These are phyloP conservation scores for Nephotettix cincticeps DNA, from an alignment of 1,140 invertebrate genomes.

Conservation along the genomic window DNA sequence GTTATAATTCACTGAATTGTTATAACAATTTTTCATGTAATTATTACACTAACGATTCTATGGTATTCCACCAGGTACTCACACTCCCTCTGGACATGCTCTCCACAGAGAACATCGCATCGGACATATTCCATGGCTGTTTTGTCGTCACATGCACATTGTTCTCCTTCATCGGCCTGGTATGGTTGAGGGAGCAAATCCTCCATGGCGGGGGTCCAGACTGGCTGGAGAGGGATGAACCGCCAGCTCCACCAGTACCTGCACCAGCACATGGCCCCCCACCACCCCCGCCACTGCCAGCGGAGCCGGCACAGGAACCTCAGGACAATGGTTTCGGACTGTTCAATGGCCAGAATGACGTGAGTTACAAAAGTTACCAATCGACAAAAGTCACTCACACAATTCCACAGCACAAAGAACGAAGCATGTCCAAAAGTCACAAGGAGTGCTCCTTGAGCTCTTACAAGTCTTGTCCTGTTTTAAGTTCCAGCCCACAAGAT, in stretches of 20 bases:
- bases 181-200: slow-evolving; percentile 98
- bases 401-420: too few relatives aligned
- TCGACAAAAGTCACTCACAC: too few relatives aligned
- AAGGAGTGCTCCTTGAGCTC: too few relatives aligned
- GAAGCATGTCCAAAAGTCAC: too few relatives aligned
- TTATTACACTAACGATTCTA: too few relatives aligned
- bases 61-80: slow-evolving; percentile 56
- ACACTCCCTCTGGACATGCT: slow-evolving; percentile 90
- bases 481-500: too few relatives aligned
- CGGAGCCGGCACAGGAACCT: slow-evolving; percentile 29
- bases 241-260: slow-evolving; percentile 38
- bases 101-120: slow-evolving; percentile 88
- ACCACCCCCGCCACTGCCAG: slow-evolving; percentile 30
- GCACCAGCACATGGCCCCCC: slow-evolving; percentile 48
- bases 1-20: too few relatives aligned
- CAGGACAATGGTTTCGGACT: slow-evolving; percentile 39
- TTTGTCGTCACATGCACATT: slow-evolving; percentile 96
- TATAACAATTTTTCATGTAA: too few relatives aligned
- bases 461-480: too few relatives aligned
- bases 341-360: slow-evolving; percentile 27
- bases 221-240: slow-evolving; percentile 72
- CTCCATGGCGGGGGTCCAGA: slow-evolving; percentile 95
- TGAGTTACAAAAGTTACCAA: too few relatives aligned
- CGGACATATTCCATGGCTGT: slow-evolving; percentile 94
- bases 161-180: slow-evolving; percentile 93